Evolutionary conservation across 2,113 vertebrate genomes (phyloP).

Genomic region (Setophaga kirtlandii): DNA sequence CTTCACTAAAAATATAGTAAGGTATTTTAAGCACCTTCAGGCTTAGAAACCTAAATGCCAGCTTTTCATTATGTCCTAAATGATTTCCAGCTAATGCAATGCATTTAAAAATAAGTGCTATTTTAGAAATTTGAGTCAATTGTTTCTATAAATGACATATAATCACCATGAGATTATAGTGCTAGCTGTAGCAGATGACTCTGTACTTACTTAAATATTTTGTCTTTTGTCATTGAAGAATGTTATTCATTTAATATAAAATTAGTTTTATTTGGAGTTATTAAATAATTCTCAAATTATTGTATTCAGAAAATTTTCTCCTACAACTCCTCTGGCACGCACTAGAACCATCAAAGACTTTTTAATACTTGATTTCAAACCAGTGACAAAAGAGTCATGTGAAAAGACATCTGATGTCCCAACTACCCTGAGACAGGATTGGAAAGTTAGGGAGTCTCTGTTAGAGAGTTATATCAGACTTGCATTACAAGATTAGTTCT

Average conservation of each 20-base stretch:
- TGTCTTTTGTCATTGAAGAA: neutral
- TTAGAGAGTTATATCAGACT: neutral
- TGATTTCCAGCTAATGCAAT: neutral
- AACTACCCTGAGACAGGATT: neutral
- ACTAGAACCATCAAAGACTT: neutral
- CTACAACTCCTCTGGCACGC: neutral
- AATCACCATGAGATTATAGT: neutral
- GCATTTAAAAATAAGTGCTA: neutral
- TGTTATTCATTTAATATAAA: neutral
- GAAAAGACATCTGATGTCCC: neutral
- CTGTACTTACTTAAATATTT: neutral
- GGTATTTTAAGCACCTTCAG: neutral
- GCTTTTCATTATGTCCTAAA: neutral
- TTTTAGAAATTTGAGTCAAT: neutral
- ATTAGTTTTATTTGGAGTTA: neutral
- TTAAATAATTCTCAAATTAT: neutral
- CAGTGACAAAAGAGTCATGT: neutral
- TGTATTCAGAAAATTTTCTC: neutral
- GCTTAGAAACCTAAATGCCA: neutral
- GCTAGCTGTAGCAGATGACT: neutral
- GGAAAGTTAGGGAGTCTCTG: neutral
- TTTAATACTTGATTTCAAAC: neutral
- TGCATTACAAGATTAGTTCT: neutral
- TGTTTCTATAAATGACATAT: neutral
- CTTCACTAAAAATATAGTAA: neutral